These are phyloP conservation scores for Onthophagus taurus DNA, from an alignment of 1,140 invertebrate species.

Conservation along the genomic window DNA sequence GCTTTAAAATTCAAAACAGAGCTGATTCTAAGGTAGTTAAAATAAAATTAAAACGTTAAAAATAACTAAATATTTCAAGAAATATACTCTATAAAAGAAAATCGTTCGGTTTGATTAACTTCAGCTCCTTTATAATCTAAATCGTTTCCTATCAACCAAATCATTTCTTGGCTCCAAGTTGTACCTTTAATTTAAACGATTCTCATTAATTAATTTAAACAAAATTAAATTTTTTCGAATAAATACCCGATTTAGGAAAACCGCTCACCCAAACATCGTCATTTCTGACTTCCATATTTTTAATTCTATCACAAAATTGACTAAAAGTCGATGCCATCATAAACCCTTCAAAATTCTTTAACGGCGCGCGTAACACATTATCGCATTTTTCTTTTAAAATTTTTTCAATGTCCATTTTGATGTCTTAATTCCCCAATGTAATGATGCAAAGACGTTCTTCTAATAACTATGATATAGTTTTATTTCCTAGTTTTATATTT, in stretches of 20 bases:
- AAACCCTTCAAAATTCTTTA: too few species aligned
- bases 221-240: too few species aligned
- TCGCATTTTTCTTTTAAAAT: too few species aligned
- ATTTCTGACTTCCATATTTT: conserved; percentile 40
- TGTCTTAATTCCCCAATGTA: too few species aligned
- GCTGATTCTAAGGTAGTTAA: not conserved
- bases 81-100: conserved; percentile 65
- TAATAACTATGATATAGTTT: too few species aligned
- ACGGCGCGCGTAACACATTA: too few species aligned
- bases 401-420: too few species aligned
- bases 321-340: too few species aligned
- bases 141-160: conserved; percentile 66
- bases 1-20: conserved; percentile 6
- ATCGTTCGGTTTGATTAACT: conserved; percentile 48
- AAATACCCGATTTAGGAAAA: conserved; percentile 72
- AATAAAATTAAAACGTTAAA: not conserved
- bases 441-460: too few species aligned
- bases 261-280: conserved; percentile 75
- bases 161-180: conserved; percentile 72
- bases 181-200: too few species aligned
- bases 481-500: too few species aligned
- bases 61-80: conserved; percentile 1
- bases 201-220: too few species aligned
- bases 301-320: not conserved
- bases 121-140: conserved; percentile 56